Evolutionary conservation across 1,140 invertebrate genomes (phyloP), one percentile per base, ranked within the genome.

Genomic region (Aphidius gifuensis): DNA sequence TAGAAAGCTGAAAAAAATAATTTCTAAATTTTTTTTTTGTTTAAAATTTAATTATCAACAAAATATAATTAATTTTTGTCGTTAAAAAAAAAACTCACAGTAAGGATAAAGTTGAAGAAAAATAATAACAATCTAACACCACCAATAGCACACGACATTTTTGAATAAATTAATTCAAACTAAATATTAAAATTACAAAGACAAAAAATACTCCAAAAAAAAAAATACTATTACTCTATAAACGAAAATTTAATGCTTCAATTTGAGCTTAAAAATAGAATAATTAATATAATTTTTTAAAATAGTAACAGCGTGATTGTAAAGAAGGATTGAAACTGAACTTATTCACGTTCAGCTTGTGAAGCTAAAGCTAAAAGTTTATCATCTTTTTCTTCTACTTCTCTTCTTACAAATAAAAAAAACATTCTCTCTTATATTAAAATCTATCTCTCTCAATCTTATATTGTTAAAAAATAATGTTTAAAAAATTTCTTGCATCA

Each of bases 21-120:
- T 32, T 32, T 32, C 23, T 32, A 32, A 16, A 16, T 16, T 16
- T 16, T 62, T 32, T 16, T 16, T 21, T 32, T 32, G 21, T 42
- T 40, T 57, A 43, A 43, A 62, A 48, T 47, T 23, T 23, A 49
- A 49, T 49, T 23, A 23, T 38, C 38, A 53, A 32, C 2, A 23
- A 23, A 23, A 32, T 32, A 53, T 32, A 23, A 5, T 11, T 42
- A 42, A 55, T 42, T 55, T 38, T 32, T 16, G 53, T n/a, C 5
- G 39, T 38, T 11, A 45, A 38, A 46, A 58, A 58, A 61, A 53
- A 21, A 66, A 81, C 67, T 86, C 76, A 85, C 83, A 62, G 78
- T 73, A 68, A 84, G 83, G 5, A 84, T 45, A n/a, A 84, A 78
- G 67, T 84, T 85, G 69, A 85, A 83, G 54, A 79, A 57, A 64